Evolutionary conservation across 2,888 invertebrate species (phyloP), one percentile per base, ranked within the genome.

Genomic region (Halictus ligatus): DNA sequence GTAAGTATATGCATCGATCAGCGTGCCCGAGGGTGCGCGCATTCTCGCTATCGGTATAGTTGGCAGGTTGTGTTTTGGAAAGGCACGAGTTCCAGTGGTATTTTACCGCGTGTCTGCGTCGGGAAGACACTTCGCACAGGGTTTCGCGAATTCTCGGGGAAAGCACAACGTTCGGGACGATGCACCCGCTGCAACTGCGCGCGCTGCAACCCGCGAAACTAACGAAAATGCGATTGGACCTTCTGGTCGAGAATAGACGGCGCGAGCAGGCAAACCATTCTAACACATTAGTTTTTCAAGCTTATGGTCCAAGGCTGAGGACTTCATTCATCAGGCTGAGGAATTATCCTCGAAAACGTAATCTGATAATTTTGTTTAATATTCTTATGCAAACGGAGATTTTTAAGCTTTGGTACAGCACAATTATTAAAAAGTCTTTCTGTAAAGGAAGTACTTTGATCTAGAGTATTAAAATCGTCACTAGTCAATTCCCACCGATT

Each of bases 21-120:
- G 85, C 81, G 88, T 25, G 85, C 91, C 75, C 83, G 87, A 80
- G 35, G 18, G 54, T 83, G 85, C 89, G 87, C 88, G 78, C 84
- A 72, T 74, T 40, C 40, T 43, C 40, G 69, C 40, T 12, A 21
- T 35, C 75, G 72, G 75, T 84, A 81, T 73, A 82, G 79, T 88
- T 91, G 92, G 89, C 92, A 92, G 92, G 91, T 87, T 91, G 90
- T 90, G 89, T 90, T 40, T 64, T 90, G 92, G 89, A 92, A 94
- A 94, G 94, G 94, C 94, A 94, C 94, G 91, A 92, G 92, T 92
- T 91, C 84, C 83, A 89, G 92, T 91, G 92, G 92, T 92, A 40
- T 21, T 12, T 40, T 40, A 69, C 69, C 69, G 69, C 69, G 69
- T 69, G 35, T 84, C 86, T 91, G 88, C 90, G 60, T 64, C 54